Evolutionary conservation across 2,888 invertebrate species (phyloP), one percentile per base, ranked within the genome.

Genomic region (Amblyjoppa proteus): DNA sequence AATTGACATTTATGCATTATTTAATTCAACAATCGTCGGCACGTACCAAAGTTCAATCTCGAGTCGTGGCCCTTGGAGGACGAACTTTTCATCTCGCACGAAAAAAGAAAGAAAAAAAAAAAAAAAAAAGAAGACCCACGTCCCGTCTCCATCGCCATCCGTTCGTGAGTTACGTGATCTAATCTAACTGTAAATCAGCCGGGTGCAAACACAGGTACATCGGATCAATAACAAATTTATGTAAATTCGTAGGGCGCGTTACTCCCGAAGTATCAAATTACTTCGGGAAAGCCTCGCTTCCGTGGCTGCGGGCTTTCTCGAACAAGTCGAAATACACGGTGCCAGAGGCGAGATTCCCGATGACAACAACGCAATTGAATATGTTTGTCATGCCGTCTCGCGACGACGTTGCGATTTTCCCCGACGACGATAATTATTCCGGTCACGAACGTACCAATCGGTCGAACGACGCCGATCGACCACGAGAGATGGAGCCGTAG

Each of bases 371-470:
- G 34, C 58, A 25, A 58, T 58, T 28, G 58, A 73, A 69, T 83
- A 75, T 69, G 61, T 79, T 83, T 75, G 75, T 74, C 61, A 58
- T 53, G 51, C 49, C 41, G 20, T 45, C 77, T 28, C 28, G 34
- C 79, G 69, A 68, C 61, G 58, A 74, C 58, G 61, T 45, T 49
- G 51, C 73, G 80, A 82, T 85, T 83, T 76, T 74, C 58, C 56
- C 58, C 76, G 77, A 77, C 76, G 69, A 56, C 25, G 81, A 84
- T 83, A 77, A 86, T 86, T 86, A 83, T 86, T 83, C 83, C 51
- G 61, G 69, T 53, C 85, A 86, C 85, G 85, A 70, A 73, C 76
- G 80, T 73, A 80, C 73, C 83, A 68, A 85, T 83, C 83, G 76
- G 85, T 71, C 73, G 78, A 58, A 69, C 51, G 79, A 83, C 70